A percentile compares a stretch with the other conserved stretches of the same genome.
These are phyloP conservation scores for Synchiropus splendidus DNA, from an alignment of 2,113 vertebrate genomes.

Conservation along the genomic window DNA sequence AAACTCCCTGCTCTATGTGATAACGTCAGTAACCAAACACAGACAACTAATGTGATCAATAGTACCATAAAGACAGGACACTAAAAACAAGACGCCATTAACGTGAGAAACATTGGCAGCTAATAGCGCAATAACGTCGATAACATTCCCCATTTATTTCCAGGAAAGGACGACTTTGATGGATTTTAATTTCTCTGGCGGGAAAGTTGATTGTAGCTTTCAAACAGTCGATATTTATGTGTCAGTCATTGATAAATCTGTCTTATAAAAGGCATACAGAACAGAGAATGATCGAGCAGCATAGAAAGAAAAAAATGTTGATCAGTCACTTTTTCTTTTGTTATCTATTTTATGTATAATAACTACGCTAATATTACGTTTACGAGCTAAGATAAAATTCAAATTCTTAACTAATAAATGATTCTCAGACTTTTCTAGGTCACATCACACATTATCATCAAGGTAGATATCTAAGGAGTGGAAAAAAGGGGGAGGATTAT, in stretches of 20 bases:
- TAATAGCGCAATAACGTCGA: constrained; percentile 17
- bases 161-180: constrained; percentile 25
- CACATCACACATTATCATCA: no score
- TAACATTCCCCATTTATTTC: constrained; percentile 32
- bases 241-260: background rate
- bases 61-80: constrained; percentile 18
- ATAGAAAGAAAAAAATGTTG: no score
- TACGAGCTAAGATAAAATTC: no score
- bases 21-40: no score
- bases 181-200: constrained; percentile 20
- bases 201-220: constrained; percentile 26
- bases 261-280: background rate
- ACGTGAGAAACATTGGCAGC: constrained; percentile 17
- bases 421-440: no score
- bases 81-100: constrained; percentile 25
- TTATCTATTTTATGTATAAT: no score
- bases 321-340: no score
- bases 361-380: no score
- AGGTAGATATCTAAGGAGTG: no score
- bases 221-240: constrained; percentile 9
- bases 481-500: no score
- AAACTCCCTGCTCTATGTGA: no score
- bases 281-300: background rate
- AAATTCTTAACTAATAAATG: no score
- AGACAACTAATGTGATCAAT: constrained; percentile 13